Percentiles rank a stretch among this genome's conserved stretches.
phyloP scores from a whole-genome alignment of 2,113 vertebrate species.

The Origma solitaria region DNA sequence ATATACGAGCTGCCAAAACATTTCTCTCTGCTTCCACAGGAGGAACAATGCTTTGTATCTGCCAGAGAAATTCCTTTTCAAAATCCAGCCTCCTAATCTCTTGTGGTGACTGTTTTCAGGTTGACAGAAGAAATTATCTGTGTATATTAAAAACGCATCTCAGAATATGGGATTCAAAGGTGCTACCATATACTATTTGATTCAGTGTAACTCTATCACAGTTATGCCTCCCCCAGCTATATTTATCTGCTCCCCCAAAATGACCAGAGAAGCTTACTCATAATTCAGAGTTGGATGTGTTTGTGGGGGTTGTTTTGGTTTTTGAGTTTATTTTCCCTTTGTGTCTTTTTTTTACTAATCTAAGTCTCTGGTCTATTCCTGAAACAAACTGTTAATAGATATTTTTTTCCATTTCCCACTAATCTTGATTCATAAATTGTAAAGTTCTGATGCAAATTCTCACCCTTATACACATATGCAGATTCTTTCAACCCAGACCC shows the following conservation, averaged over 20 bases:
- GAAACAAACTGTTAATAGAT: not conserved
- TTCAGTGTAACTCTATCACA: not conserved
- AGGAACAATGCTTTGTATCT: not conserved
- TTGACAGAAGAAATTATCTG: not conserved
- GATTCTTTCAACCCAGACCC: not conserved
- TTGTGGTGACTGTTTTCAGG: not conserved
- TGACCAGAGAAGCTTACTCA: not conserved
- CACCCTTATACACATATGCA: not conserved
- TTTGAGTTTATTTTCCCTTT: not conserved
- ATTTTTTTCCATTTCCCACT: not conserved
- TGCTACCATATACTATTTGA: not conserved
- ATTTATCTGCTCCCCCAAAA: not conserved
- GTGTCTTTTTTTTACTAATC: not conserved
- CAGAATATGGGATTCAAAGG: not conserved
- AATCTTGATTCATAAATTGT: not conserved
- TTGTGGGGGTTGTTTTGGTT: rapidly evolving
- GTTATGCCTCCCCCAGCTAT: not conserved
- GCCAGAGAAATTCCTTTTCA: not conserved
- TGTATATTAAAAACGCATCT: not conserved
- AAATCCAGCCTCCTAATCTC: not conserved
- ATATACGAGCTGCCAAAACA: not conserved
- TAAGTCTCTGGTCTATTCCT: not conserved
- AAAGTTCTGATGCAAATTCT: not conserved
- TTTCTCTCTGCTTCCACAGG: not conserved
- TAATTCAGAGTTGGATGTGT: not conserved